A percentile compares a stretch with the other conserved stretches of the same genome.
Evolutionary conservation across 2,888 invertebrate genomes (phyloP).

Genomic region (Eledone cirrhosa): DNA sequence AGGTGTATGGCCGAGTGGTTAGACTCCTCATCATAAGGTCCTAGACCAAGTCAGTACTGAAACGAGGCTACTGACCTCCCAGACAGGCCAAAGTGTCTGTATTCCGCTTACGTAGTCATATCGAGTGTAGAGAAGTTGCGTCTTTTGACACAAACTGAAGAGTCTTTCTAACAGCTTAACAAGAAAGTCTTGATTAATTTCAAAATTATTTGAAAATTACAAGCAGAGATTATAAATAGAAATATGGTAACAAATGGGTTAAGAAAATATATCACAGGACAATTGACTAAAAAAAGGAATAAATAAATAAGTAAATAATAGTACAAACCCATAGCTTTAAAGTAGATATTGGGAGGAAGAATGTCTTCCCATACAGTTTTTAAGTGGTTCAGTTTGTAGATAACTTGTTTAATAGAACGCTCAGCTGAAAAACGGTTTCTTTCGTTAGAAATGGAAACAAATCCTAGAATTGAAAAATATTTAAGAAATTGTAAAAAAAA

Average conservation of each 20-base stretch:
- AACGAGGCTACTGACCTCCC: too few relatives aligned
- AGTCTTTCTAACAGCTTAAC: too few relatives aligned
- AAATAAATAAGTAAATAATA: not conserved
- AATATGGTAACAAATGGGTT: not conserved
- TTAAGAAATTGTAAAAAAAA: not conserved
- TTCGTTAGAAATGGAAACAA: constrained; percentile 59
- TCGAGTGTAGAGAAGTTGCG: too few relatives aligned
- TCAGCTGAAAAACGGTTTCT: constrained; percentile 54
- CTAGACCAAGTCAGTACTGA: too few relatives aligned
- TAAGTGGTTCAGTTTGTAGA: constrained; percentile 83
- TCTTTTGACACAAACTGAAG: too few relatives aligned
- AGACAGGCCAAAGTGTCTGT: not conserved
- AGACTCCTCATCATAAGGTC: too few relatives aligned
- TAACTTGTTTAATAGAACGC: constrained; percentile 77
- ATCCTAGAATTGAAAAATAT: constrained; percentile 52
- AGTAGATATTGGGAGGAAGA: constrained; percentile 80
- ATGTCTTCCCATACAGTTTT: constrained; percentile 90
- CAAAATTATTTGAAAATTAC: too few relatives aligned
- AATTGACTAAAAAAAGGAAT: not conserved
- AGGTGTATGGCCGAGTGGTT: too few relatives aligned
- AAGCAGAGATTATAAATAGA: not conserved
- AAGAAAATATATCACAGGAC: not conserved
- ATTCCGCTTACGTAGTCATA: not conserved
- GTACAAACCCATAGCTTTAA: constrained; percentile 73
- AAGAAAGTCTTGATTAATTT: too few relatives aligned